Base-by-base conservation (phyloP, 2,797 vertebrate genomes). In the Gobio occitaniae region DNA sequence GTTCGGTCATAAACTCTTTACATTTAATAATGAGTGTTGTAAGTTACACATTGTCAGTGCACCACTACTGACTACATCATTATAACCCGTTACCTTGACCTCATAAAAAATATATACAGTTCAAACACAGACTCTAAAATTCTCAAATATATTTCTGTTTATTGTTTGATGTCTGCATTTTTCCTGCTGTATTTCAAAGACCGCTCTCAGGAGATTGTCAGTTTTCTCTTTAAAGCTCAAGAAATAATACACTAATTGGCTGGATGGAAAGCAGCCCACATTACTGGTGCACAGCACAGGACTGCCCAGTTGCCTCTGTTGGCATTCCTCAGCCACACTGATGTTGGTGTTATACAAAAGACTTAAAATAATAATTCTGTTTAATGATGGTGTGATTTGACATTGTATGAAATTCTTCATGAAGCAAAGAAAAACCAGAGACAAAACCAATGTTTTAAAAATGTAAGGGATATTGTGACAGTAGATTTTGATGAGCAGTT, bases 181-280 rank as follows among this genome's bases (percentile, higher is more conserved):
- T 92, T 92, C 90, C 91, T 93, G 91, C 87, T 90, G 92, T 93
- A 93, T 94, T 95, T 95, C 91, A 94, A 94, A 95, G 92, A 92
- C 91, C 88, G 88, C 93, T 94, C 95, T 86, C 93, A 92, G 92
- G 92, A 92, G 86, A 50, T 56, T 84, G 86, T 91, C 93, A 93
- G 92, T 84, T 93, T 95, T 93, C 87, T 70, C 90, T 94, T 93
- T 93, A 93, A 94, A 94, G 91, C 93, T 94, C 89, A 91, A 92
- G 89, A 90, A 94, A 91, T 92, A 88, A 92, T 92, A 93, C 89
- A 83, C 90, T 95, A 96, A 95, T 95, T 95, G 92, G 93, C 86
- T 92, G 85, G 90, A 80, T 70, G 38, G 56, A 65, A 94, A 94
- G 88, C 93, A 93, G 92, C 91, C 91, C 93, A 93, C 90, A 92